Conservation (phyloP, 2,797 vertebrate species). For the Siniperca scherzeri region DNA sequence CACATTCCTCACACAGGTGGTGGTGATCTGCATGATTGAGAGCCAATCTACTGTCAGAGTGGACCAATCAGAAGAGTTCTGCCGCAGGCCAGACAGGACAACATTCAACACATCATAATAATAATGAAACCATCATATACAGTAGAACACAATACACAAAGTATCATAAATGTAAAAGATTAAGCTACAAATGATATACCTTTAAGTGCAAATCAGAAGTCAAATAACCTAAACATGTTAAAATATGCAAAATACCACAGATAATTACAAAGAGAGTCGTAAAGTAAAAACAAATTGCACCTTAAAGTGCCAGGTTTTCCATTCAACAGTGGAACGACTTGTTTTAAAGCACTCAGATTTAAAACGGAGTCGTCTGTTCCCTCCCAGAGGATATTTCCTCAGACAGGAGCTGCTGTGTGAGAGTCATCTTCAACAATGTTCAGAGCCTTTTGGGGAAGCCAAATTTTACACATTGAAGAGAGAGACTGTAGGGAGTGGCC, state of each 20-base stretch:
- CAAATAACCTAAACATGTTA: background rate
- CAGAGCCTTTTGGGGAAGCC: background rate
- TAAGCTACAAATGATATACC: background rate
- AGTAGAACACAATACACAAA: background rate
- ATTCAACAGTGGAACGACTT: background rate
- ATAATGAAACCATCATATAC: background rate
- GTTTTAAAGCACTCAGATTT: background rate
- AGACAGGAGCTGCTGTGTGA: background rate
- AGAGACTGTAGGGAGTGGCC: background rate
- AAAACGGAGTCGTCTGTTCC: background rate
- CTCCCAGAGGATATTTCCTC: background rate
- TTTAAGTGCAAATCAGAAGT: background rate
- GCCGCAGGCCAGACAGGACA: background rate
- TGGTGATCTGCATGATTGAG: background rate
- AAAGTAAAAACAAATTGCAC: no score
- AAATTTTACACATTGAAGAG: background rate
- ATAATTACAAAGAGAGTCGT: background rate
- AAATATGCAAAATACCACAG: background rate
- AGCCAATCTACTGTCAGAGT: background rate
- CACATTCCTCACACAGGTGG: background rate
- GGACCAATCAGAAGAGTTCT: background rate
- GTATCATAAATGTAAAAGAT: background rate
- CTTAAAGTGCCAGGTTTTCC: background rate
- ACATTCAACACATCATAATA: background rate
- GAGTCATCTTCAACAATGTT: constrained; percentile 1